Conservation (phyloP, 2,113 vertebrate species). For the Tachycineta bicolor region DNA sequence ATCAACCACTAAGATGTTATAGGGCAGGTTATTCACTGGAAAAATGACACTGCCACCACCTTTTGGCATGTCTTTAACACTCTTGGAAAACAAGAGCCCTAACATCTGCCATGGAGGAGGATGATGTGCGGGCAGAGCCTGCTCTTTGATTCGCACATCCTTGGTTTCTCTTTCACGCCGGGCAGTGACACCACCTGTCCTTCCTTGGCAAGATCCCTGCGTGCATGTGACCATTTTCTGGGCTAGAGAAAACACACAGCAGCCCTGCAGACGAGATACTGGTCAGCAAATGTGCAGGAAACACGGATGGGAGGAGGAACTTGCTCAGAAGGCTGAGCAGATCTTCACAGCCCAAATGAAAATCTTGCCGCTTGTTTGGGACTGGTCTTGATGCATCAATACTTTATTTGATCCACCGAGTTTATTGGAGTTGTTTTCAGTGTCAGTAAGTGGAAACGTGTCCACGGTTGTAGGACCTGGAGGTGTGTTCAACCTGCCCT, state of each 20-base stretch:
- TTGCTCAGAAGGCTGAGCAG: background rate
- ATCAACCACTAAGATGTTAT: fast-evolving
- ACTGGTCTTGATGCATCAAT: background rate
- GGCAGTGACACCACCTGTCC: background rate
- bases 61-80: background rate
- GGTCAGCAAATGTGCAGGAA: background rate
- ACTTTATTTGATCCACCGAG: background rate
- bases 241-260: background rate
- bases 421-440: background rate
- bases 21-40: background rate
- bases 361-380: background rate
- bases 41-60: background rate
- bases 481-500: background rate
- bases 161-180: background rate
- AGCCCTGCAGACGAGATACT: background rate
- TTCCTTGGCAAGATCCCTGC: background rate
- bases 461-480: background rate
- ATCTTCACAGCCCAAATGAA: background rate
- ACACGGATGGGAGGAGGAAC: background rate
- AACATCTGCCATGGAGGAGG: fast-evolving
- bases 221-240: background rate
- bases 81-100: background rate
- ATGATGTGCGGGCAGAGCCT: background rate
- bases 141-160: background rate
- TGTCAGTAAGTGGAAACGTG: background rate